Evolutionary conservation across 1,140 invertebrate species (phyloP).

Genomic region (Tachypleus tridentatus): DNA sequence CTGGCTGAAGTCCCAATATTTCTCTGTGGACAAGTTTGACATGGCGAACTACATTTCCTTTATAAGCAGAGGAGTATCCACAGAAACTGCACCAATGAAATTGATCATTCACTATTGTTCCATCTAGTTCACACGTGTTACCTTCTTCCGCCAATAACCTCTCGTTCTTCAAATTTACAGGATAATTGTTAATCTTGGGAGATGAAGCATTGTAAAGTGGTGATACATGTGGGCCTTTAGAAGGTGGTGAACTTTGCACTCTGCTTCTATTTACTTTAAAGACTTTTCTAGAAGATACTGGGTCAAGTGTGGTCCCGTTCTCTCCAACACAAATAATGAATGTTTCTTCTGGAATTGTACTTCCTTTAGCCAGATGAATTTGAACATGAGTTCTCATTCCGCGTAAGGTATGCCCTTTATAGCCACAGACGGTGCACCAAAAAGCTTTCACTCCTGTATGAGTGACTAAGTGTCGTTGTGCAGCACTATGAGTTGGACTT

Average conservation of each 20-base stretch:
- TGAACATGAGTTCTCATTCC: slow-evolving; percentile 93
- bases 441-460: slow-evolving; percentile 82
- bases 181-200: not conserved
- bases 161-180: not conserved
- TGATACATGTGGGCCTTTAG: not conserved
- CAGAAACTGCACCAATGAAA: slow-evolving; percentile 51
- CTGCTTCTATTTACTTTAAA: slow-evolving; percentile 3
- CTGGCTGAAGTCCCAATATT: not conserved
- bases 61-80: slow-evolving; percentile 57
- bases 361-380: slow-evolving; percentile 84
- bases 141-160: not conserved
- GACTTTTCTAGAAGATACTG: too few species aligned
- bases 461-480: slow-evolving; percentile 56
- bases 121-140: not conserved
- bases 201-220: not conserved
- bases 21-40: slow-evolving; percentile 49
- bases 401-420: slow-evolving; percentile 87
- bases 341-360: slow-evolving; percentile 66
- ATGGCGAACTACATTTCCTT: slow-evolving; percentile 57
- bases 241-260: not conserved
- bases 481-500: slow-evolving; percentile 47
- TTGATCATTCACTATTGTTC: too few species aligned
- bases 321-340: slow-evolving; percentile 82
- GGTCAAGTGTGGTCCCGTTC: slow-evolving; percentile 41
- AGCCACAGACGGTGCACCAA: slow-evolving; percentile 85